Conservation (phyloP, 2,888 invertebrate genomes). For the Dascillus cervinus region DNA sequence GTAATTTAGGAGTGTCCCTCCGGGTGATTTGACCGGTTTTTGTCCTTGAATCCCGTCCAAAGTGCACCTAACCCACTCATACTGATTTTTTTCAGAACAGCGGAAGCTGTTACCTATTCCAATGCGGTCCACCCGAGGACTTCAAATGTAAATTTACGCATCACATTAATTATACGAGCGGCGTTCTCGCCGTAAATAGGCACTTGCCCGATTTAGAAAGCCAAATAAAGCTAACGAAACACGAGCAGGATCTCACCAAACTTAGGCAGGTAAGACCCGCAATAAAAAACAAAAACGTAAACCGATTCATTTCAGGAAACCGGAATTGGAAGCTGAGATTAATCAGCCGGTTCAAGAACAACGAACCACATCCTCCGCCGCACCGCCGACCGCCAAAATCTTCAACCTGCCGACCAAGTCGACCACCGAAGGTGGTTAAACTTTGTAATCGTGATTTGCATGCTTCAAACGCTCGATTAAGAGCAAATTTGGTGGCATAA, state of each 20-base stretch:
- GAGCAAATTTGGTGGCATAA: too few relatives aligned
- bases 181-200: conserved; percentile 65
- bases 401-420: too few relatives aligned
- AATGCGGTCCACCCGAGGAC: conserved; percentile 83
- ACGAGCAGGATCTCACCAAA: conserved; percentile 63
- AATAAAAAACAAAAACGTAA: neutral
- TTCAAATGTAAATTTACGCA: conserved; percentile 89
- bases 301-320: conserved; percentile 31
- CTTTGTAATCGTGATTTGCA: too few relatives aligned
- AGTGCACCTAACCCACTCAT: too few relatives aligned
- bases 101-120: conserved; percentile 85
- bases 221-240: conserved; percentile 63
- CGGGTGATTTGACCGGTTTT: too few relatives aligned
- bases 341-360: conserved; percentile 22
- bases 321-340: conserved; percentile 24
- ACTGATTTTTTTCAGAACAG: conserved; percentile 56
- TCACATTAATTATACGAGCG: conserved; percentile 83
- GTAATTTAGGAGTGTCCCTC: too few relatives aligned
- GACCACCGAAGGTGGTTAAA: too few relatives aligned
- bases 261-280: conserved; percentile 47
- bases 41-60: too few relatives aligned
- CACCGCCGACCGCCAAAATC: conserved; percentile 18
- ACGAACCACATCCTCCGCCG: conserved; percentile 18
- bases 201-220: conserved; percentile 60
- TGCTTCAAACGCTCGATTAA: too few relatives aligned